Percentiles rank a stretch among this genome's conserved stretches.
phyloP scores from a whole-genome alignment of 2,113 vertebrate genomes.

The Atlantisia rogersi region DNA sequence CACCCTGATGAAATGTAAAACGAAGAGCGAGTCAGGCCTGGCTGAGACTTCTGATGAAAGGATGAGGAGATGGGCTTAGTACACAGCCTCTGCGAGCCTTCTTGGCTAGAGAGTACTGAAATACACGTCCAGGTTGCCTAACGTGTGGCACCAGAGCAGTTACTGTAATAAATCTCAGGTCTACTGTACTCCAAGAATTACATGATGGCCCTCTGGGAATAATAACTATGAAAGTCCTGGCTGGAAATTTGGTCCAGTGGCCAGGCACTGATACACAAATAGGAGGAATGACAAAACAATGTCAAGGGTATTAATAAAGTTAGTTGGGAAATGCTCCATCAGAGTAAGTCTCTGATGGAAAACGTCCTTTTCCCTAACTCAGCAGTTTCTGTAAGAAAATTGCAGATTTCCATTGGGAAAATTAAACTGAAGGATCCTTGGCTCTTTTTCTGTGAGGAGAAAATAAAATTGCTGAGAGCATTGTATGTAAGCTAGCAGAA shows the following conservation, averaged over 20 bases:
- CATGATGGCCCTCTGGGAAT: slow-evolving; percentile 24
- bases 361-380: slow-evolving; percentile 30
- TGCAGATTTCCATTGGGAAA: slow-evolving; percentile 40
- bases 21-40: neutral
- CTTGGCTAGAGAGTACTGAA: slow-evolving; percentile 34
- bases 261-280: slow-evolving; percentile 46
- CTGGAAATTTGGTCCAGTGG: slow-evolving; percentile 35
- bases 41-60: neutral
- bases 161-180: slow-evolving; percentile 59
- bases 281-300: slow-evolving; percentile 60
- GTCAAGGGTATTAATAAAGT: slow-evolving; percentile 65
- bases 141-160: slow-evolving; percentile 53
- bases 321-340: slow-evolving; percentile 59
- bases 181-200: slow-evolving; percentile 62
- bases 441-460: neutral
- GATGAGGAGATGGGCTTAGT: neutral
- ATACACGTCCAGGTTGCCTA: slow-evolving; percentile 55
- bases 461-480: neutral
- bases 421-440: slow-evolving; percentile 34
- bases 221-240: slow-evolving; percentile 24
- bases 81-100: neutral
- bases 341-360: slow-evolving; percentile 50
- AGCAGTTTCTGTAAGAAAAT: slow-evolving; percentile 46
- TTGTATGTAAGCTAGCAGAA: neutral
- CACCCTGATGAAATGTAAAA: neutral